phyloP scores from a whole-genome alignment of 2,888 invertebrate species.

The Alsophila aescularia region DNA sequence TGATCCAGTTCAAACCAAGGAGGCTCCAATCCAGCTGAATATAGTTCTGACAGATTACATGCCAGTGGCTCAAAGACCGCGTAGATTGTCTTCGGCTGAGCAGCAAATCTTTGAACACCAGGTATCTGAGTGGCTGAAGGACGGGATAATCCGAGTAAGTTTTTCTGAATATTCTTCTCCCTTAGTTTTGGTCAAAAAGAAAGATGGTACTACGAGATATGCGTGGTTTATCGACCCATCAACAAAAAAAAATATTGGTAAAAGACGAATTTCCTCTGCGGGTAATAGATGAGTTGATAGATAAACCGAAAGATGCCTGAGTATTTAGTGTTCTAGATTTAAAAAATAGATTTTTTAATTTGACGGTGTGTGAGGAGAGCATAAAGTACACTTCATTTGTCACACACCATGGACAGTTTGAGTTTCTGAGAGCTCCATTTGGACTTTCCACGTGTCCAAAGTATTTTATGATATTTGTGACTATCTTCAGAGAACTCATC shows the following conservation, averaged over 20 bases:
- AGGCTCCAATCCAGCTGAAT: conserved; percentile 31
- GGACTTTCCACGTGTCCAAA: conserved; percentile 31
- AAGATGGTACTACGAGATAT: conserved; percentile 26
- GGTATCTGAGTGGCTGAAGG: conserved; percentile 26
- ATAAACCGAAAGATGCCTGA: conserved; percentile 12
- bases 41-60: conserved; percentile 34
- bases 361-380: conserved; percentile 10
- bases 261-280: conserved; percentile 31
- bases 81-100: conserved; percentile 32
- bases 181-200: conserved; percentile 27
- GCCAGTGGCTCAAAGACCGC: conserved; percentile 34
- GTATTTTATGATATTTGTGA: conserved; percentile 34
- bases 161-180: conserved; percentile 34
- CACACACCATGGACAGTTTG: conserved; percentile 21
- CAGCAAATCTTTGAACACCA: conserved; percentile 29
- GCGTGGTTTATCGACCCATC: conserved; percentile 29
- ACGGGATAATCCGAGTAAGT: conserved; percentile 26
- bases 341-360: conserved; percentile 33
- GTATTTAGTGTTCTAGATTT: conserved; percentile 22
- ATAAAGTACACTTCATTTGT: conserved; percentile 31
- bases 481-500: conserved; percentile 35
- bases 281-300: neutral
- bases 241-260: conserved; percentile 30
- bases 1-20: conserved; percentile 14
- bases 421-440: conserved; percentile 36